phyloP scores from a whole-genome alignment of 64 coral and sea anemone genomes.

The Stylophora pistillata region DNA sequence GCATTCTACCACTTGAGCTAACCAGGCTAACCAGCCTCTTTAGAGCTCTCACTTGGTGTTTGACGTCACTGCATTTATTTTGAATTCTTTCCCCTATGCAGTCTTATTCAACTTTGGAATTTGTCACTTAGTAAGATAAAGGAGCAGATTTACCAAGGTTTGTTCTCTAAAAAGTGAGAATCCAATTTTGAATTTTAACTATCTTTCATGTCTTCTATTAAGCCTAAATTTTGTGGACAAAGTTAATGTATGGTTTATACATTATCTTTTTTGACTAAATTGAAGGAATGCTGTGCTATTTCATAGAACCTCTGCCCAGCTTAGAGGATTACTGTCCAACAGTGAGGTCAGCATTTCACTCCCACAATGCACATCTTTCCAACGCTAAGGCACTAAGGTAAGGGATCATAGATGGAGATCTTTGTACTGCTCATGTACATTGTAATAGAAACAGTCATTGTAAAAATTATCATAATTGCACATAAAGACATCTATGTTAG shows the following conservation, averaged over 20 bases:
- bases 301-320: slow-evolving; percentile 41
- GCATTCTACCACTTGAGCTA: no score
- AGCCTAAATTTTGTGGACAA: no score
- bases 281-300: no score
- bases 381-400: slow-evolving; percentile 54
- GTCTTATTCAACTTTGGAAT: slow-evolving; percentile 72
- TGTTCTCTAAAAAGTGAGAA: not conserved
- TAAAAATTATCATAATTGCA: no score
- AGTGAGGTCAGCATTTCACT: slow-evolving; percentile 51
- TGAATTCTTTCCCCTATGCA: not conserved
- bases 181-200: not conserved
- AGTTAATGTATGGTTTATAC: no score
- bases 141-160: slow-evolving; percentile 59
- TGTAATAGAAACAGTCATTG: no score
- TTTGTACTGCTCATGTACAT: not conserved
- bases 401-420: not conserved
- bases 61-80: not conserved
- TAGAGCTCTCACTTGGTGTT: no score
- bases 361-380: slow-evolving; percentile 45
- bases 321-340: slow-evolving; percentile 41
- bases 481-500: no score
- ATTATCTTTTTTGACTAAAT: no score
- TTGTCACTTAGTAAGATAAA: slow-evolving; percentile 44
- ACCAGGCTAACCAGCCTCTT: no score
- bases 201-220: no score